Base-by-base conservation (phyloP, 2,888 invertebrate species). In the Drosophila quasianomalipes region DNA sequence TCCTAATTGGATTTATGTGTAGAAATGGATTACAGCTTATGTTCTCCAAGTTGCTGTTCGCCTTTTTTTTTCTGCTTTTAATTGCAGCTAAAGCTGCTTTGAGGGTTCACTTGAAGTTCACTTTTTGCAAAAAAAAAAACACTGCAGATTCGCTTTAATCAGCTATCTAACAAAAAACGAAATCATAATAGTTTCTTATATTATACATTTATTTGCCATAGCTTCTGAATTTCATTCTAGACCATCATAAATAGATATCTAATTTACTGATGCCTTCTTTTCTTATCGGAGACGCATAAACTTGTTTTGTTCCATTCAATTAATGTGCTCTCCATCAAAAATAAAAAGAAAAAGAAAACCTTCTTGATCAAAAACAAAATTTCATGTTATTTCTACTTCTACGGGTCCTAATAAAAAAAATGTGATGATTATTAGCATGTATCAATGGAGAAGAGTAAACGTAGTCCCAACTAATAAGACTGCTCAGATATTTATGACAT, bases 1-100 rank as follows among this genome's bases (percentile, higher is more conserved):
- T 88, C 88, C 91, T 89, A 91, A 89, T 89, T 89, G 91, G 88
- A 89, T 89, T 89, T 89, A 89, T 89, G 84, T 89, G 88, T 89
- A 86, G 79, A 77, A 88, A 90, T 85, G 81, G 87, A 90, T 88
- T 91, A 88, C 74, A 76, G 90, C 90, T 91, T 87, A 91, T 85
- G 83, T 76, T 76, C 68, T 78, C 59, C 62, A 60, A 83, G 61
- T 72, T 79, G 65, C 44, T 67, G 6, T 55, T 16, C 28, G 70
- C 58, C 68, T 72, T 79, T 74, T 63, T 63, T 22, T 70, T 58
- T 66, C 62, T 53, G 70, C 60, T 59, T 74, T 89, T 85, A 85
- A 85, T 89, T 90, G 85, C 74, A 79, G 63, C 60, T 53, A 68
- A 51, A 30, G 16, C 33, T 31, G 51, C 28, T 26, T 35, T 64